phyloP scores from a whole-genome alignment of 2,888 invertebrate genomes.

The Cheilosia vulpina region DNA sequence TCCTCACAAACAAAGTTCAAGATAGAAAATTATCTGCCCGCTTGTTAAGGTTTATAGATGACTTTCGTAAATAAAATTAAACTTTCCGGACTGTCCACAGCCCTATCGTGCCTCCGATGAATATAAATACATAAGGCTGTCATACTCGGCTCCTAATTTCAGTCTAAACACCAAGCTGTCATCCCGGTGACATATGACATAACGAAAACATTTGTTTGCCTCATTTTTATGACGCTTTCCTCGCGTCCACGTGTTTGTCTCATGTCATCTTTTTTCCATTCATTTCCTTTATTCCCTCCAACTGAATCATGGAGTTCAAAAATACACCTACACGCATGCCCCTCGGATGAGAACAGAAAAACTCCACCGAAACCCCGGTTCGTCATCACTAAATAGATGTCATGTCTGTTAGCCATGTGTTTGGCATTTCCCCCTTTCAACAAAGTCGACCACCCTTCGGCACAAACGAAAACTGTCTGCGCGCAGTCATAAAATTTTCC shows the following conservation, averaged over 20 bases:
- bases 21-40: too few relatives aligned
- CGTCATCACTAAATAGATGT: conserved; percentile 10
- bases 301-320: conserved; percentile 46
- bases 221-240: not conserved
- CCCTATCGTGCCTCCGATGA: too few relatives aligned
- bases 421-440: conserved; percentile 13
- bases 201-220: not conserved
- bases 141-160: too few relatives aligned
- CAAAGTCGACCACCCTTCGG: conserved; percentile 10
- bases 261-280: not conserved
- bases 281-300: not conserved
- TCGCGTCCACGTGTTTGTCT: not conserved
- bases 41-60: too few relatives aligned
- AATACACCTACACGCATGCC: not conserved
- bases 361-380: not conserved
- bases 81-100: too few relatives aligned
- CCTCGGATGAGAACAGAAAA: not conserved
- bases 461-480: not conserved
- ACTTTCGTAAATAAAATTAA: too few relatives aligned
- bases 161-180: too few relatives aligned
- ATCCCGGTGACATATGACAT: too few relatives aligned
- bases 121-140: too few relatives aligned
- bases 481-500: conserved; percentile 41
- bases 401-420: conserved; percentile 58
- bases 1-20: too few relatives aligned